phyloP scores from a whole-genome alignment of 2,888 invertebrate species.

The Andrena marginata region DNA sequence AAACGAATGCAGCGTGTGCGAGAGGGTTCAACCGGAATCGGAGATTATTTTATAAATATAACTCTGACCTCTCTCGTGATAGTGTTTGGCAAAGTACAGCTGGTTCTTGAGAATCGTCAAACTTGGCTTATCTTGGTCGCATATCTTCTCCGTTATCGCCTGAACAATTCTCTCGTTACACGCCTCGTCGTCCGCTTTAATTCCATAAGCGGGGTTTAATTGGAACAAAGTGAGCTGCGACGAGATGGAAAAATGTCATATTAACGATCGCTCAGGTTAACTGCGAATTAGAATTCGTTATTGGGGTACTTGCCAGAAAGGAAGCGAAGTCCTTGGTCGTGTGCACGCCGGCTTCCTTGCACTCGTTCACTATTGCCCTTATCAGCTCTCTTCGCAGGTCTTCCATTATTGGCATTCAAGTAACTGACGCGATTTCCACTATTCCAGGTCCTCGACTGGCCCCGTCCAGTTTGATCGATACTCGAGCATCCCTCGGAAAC shows the following conservation, averaged over 20 bases:
- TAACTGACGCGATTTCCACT: not conserved
- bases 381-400: conserved; percentile 70
- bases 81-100: conserved; percentile 87
- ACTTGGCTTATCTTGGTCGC: conserved; percentile 81
- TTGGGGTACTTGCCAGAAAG: conserved; percentile 76
- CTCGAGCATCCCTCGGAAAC: not conserved
- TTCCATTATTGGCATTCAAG: conserved; percentile 68
- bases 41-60: not conserved
- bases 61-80: conserved; percentile 85
- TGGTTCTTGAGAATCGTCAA: conserved; percentile 88
- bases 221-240: conserved; percentile 75
- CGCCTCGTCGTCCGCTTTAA: conserved; percentile 67
- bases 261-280: conserved; percentile 13
- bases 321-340: conserved; percentile 76
- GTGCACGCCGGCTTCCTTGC: conserved; percentile 68
- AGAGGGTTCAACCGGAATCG: not conserved
- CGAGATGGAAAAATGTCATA: not conserved
- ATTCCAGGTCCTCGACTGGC: not conserved
- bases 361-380: conserved; percentile 72
- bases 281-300: not conserved
- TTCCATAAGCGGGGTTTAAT: conserved; percentile 73
- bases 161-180: conserved; percentile 67
- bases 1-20: not conserved
- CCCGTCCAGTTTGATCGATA: conserved; percentile 76
- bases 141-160: conserved; percentile 76